Base-by-base conservation (phyloP, 2,888 invertebrate species). In the Stenodera caucasica region DNA sequence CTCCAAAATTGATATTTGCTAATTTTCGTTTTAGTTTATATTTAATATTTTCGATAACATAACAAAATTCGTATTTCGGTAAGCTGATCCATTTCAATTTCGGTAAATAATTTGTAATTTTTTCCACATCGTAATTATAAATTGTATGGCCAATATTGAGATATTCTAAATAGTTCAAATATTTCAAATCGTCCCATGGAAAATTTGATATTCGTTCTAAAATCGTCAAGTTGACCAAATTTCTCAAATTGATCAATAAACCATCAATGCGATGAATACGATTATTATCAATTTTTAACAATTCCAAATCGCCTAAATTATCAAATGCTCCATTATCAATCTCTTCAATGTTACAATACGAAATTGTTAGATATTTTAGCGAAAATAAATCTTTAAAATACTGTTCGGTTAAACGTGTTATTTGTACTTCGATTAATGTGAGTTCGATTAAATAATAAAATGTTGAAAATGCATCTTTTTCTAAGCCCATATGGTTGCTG, bases 391-490 rank as follows among this genome's bases (percentile, higher is more conserved):
- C 30, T 1, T 35, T 30, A 8, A 53, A 53, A 30, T 53, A 53
- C 9, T 53, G 53, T 32, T 33, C 33, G 18, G 53, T 53, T 14
- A 53, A 53, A 2, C 53, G 32, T 23, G n/a, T 53, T 11, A 53
- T 53, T 35, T 32, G 32, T 18, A 33, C 33, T 14, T 53, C 33
- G 2, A 53, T 32, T 21, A 53, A 35, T 30, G 2, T 9, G n/a
- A 53, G 15, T 53, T 53, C 33, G n/a, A 53, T 21, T 23, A 53
- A 33, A 21, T 53, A 26, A n/a, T 32, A 33, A 8, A 53, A 23
- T 33, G 53, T 53, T 33, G 53, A 53, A 18, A 53, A 53, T 12
- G 53, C 53, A 15, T 53, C 53, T 14, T 53, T 53, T 8, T 53
- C 53, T 14, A 53, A 18, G 9, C 32, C 35, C 53, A 53, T 53